Percentiles rank a stretch among this genome's conserved stretches.
Evolutionary conservation across 2,797 vertebrate genomes (phyloP).

Genomic region (Danio aesculapii): DNA sequence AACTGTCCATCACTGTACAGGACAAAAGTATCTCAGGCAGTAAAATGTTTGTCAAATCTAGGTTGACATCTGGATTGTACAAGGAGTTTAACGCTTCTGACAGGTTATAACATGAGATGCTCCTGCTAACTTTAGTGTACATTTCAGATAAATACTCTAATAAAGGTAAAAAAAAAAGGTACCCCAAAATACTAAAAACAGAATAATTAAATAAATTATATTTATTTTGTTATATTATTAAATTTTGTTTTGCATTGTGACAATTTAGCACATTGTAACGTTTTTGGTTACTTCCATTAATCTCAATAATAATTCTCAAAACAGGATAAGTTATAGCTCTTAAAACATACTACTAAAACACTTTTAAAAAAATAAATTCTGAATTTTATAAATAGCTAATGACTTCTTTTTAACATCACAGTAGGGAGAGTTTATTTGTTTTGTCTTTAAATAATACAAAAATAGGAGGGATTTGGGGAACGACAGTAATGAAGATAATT

Average conservation of each 20-base stretch:
- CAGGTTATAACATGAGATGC: not conserved
- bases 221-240: not conserved
- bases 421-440: not conserved
- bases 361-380: not conserved
- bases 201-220: not conserved
- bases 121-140: not conserved
- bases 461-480: not conserved
- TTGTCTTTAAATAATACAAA: not conserved
- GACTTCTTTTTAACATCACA: not conserved
- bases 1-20: constrained; percentile 35
- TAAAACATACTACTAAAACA: not conserved
- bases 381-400: not conserved
- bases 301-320: not conserved
- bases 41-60: not conserved
- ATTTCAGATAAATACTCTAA: not conserved
- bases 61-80: not conserved
- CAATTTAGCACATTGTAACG: not conserved
- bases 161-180: not conserved
- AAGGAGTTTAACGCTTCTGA: not conserved
- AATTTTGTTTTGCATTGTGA: not conserved
- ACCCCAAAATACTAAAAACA: not conserved
- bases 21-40: constrained; percentile 17
- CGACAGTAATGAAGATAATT: not conserved
- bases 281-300: not conserved
- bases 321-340: no score